These are phyloP conservation scores for Latheticus oryzae DNA, from an alignment of 2,888 invertebrate species.

Conservation along the genomic window DNA sequence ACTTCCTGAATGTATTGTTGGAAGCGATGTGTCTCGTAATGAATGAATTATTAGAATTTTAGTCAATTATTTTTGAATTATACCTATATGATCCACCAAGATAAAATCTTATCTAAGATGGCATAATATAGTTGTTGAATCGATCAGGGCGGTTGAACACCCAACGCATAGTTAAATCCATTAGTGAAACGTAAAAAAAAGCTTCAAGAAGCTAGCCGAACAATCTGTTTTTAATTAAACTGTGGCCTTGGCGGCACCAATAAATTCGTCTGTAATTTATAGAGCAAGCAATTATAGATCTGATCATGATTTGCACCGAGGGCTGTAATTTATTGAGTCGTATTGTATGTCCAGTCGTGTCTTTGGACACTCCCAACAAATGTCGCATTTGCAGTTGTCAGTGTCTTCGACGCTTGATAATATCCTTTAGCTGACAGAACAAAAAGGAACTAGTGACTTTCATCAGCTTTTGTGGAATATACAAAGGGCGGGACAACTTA, in stretches of 20 bases:
- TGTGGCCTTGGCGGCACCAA: constrained; percentile 47
- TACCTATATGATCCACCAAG: constrained; percentile 17
- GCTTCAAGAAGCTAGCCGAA: constrained; percentile 40
- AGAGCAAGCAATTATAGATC: constrained; percentile 57
- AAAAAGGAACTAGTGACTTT: constrained; percentile 31
- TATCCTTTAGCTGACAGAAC: constrained; percentile 39
- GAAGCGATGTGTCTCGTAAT: constrained; percentile 9
- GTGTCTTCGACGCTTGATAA: constrained; percentile 24
- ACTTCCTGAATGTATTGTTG: constrained; percentile 28
- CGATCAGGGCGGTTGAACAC: constrained; percentile 1
- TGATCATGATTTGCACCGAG: constrained; percentile 53
- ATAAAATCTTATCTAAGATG: constrained; percentile 31
- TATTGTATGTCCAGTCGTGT: constrained; percentile 35
- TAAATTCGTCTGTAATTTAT: constrained; percentile 56
- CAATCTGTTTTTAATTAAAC: constrained; percentile 50
- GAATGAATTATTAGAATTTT: constrained; percentile 26
- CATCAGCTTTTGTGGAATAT: constrained; percentile 5
- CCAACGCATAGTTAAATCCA: constrained; percentile 19
- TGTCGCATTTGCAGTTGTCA: constrained; percentile 36
- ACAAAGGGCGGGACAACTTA: constrained; percentile 14
- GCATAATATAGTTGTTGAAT: constrained; percentile 25
- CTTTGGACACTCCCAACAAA: constrained; percentile 40
- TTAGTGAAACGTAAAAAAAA: constrained; percentile 20
- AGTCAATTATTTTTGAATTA: constrained; percentile 34
- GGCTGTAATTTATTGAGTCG: constrained; percentile 39